Evolutionary conservation across 2,888 invertebrate species (phyloP).

Genomic region (Mesochorus sp.): DNA sequence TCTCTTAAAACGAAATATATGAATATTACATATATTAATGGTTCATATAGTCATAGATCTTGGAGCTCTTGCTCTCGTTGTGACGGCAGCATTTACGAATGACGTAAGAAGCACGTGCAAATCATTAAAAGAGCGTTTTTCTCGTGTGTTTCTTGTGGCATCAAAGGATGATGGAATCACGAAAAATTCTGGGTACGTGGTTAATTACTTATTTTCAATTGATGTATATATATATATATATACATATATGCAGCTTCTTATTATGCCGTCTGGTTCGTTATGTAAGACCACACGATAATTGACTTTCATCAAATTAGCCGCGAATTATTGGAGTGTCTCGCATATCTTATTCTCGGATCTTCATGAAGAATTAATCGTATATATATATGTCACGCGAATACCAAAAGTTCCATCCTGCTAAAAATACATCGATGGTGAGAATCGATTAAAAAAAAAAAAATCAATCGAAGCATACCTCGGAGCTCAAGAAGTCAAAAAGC

Average conservation of each 20-base stretch:
- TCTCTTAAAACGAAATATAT: too few relatives aligned
- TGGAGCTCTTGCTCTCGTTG: too few relatives aligned
- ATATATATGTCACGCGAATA: too few relatives aligned
- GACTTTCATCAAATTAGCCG: slow-evolving; percentile 3
- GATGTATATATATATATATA: neutral
- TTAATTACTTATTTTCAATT: slow-evolving; percentile 32
- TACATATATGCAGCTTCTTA: neutral
- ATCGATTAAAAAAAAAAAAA: too few relatives aligned
- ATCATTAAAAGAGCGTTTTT: slow-evolving; percentile 26
- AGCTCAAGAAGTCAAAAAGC: neutral
- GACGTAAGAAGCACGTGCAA: slow-evolving; percentile 32
- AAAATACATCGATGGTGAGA: too few relatives aligned
- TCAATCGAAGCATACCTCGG: too few relatives aligned
- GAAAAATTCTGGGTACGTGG: slow-evolving; percentile 1
- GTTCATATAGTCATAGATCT: neutral
- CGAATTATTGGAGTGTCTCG: neutral
- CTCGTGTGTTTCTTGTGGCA: too few relatives aligned
- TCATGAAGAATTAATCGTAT: neutral
- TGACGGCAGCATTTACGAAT: too few relatives aligned
- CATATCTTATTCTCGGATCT: too few relatives aligned
- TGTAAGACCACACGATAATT: neutral
- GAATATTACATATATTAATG: too few relatives aligned
- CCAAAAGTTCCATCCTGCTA: too few relatives aligned
- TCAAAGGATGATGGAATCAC: neutral
- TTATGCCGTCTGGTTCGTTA: slow-evolving; percentile 5